phyloP scores from a whole-genome alignment of 2,113 vertebrate genomes.

The Chlorodrepanis virens region DNA sequence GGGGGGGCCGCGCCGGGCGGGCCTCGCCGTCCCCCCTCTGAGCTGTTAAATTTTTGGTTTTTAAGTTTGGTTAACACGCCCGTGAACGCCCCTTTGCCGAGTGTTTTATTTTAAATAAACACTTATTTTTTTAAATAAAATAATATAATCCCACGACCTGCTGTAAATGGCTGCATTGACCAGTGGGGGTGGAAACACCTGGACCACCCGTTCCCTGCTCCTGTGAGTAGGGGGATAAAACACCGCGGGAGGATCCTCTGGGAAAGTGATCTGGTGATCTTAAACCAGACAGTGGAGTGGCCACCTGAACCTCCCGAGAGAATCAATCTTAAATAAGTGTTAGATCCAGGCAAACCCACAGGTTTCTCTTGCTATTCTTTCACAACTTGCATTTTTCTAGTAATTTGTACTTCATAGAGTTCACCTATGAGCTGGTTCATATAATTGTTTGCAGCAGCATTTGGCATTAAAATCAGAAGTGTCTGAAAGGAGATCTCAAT shows the following conservation, averaged over 20 bases:
- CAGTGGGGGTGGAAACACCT: neutral
- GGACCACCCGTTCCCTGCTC: rapidly evolving
- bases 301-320: neutral
- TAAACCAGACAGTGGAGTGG: neutral
- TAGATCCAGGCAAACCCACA: too few species aligned
- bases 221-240: rapidly evolving
- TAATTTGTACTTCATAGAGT: too few species aligned
- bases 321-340: too few species aligned
- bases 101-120: constrained; percentile 30
- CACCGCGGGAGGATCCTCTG: rapidly evolving
- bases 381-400: too few species aligned
- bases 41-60: neutral
- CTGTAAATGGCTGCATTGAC: neutral
- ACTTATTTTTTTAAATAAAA: rapidly evolving
- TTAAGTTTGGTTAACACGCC: neutral
- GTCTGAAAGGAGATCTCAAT: too few species aligned
- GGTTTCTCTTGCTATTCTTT: too few species aligned
- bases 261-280: too few species aligned
- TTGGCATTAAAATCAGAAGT: too few species aligned
- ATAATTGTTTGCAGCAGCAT: too few species aligned
- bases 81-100: neutral
- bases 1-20: too few species aligned
- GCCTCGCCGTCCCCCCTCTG: rapidly evolving
- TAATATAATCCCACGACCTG: neutral
- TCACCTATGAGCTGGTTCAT: too few species aligned